Conservation (phyloP, 2,888 invertebrate species). For the Caenorhabditis auriculariae region DNA sequence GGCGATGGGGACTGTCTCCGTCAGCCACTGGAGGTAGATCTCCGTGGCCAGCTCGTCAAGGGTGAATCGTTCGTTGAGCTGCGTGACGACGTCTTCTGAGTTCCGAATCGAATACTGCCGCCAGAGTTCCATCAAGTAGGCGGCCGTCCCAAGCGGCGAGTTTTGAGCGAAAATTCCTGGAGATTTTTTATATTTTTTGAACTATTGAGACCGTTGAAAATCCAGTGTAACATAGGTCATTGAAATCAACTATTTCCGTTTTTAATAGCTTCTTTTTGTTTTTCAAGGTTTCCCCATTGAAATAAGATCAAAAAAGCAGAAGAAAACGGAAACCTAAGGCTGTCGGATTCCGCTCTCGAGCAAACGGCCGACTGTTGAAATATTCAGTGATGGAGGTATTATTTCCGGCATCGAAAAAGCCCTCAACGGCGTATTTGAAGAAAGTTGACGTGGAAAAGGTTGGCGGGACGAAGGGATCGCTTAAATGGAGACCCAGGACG, state of each 20-base stretch:
- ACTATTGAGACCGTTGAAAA: not conserved
- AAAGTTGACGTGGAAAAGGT: slow-evolving; percentile 23
- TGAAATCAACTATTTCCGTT: too few species aligned
- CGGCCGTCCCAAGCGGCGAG: slow-evolving; percentile 24
- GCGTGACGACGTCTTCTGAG: slow-evolving; percentile 8
- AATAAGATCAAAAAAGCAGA: too few species aligned
- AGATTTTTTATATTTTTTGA: slow-evolving; percentile 1
- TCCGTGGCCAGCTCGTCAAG: slow-evolving; percentile 47
- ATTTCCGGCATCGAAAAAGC: not conserved
- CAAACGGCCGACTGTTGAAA: too few species aligned
- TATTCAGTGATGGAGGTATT: slow-evolving; percentile 14
- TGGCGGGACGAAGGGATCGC: slow-evolving; percentile 35
- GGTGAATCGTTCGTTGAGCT: slow-evolving; percentile 36
- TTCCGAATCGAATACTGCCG: slow-evolving; percentile 9
- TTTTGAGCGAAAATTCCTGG: slow-evolving; percentile 16
- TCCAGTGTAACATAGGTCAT: slow-evolving; percentile 1
- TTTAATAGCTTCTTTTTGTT: too few species aligned
- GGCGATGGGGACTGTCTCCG: slow-evolving; percentile 27
- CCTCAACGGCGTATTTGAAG: slow-evolving; percentile 10
- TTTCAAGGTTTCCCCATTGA: too few species aligned
- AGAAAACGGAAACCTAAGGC: too few species aligned
- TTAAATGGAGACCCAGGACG: slow-evolving; percentile 39
- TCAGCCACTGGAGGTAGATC: slow-evolving; percentile 46
- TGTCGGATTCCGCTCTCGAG: too few species aligned
- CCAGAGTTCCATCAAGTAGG: slow-evolving; percentile 32